Evolutionary conservation across 2,888 invertebrate species (phyloP).

Genomic region (Charanyca ferruginea): DNA sequence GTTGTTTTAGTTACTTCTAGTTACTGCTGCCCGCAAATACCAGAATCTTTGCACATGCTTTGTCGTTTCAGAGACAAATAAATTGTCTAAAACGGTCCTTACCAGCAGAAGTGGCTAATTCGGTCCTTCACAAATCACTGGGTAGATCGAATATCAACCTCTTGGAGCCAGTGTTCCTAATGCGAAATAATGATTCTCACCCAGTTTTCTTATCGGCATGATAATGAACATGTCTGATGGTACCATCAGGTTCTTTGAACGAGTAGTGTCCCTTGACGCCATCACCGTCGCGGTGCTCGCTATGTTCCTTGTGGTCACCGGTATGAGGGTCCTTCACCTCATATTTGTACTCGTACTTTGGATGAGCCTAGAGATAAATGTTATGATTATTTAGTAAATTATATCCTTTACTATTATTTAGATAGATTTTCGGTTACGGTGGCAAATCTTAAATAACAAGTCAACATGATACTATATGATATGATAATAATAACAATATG

Average conservation of each 20-base stretch:
- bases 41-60: neutral
- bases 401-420: too few species aligned
- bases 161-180: neutral
- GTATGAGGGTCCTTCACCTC: constrained; percentile 87
- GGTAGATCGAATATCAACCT: neutral
- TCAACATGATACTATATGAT: neutral
- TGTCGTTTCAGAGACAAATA: neutral
- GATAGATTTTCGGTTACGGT: too few species aligned
- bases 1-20: too few species aligned
- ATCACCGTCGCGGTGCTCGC: constrained; percentile 76
- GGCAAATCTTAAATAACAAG: neutral
- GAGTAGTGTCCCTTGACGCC: constrained; percentile 62
- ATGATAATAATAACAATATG: too few species aligned
- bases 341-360: constrained; percentile 82
- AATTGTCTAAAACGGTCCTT: too few species aligned
- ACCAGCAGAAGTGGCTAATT: neutral
- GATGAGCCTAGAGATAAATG: constrained; percentile 64
- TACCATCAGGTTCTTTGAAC: constrained; percentile 62
- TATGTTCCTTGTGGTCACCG: constrained; percentile 85
- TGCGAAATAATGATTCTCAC: constrained; percentile 42
- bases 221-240: constrained; percentile 63
- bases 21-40: neutral
- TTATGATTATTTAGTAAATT: too few species aligned
- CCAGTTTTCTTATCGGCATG: constrained; percentile 61
- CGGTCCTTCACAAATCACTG: neutral